A percentile compares a stretch with the other conserved stretches of the same genome.
Conservation (phyloP, 2,113 vertebrate species). For the Austrofundulus limnaeus region DNA sequence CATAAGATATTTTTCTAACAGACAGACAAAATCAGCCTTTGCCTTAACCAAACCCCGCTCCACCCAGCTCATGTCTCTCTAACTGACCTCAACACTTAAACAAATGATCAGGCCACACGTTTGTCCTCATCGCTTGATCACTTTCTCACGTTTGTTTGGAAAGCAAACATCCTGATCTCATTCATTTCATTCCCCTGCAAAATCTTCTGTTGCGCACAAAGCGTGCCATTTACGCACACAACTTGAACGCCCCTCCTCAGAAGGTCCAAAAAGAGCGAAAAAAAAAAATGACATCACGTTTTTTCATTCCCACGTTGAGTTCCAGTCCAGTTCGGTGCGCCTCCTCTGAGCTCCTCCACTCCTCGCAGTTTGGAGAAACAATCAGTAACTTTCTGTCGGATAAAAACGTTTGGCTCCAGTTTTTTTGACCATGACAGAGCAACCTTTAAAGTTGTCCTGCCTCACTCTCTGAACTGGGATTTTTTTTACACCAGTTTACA, state of each 20-base stretch:
- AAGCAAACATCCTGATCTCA: conserved; percentile 24
- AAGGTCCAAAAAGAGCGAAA: conserved; percentile 41
- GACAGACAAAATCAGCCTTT: no score
- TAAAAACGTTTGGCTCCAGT: conserved; percentile 38
- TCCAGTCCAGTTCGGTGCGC: conserved; percentile 41
- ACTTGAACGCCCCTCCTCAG: conserved; percentile 60
- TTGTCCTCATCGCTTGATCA: conserved; percentile 2
- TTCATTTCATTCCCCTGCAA: conserved; percentile 31
- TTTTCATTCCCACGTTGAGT: conserved; percentile 79
- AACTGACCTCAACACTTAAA: background rate
- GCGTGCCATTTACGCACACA: conserved; percentile 61
- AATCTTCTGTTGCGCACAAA: conserved; percentile 59
- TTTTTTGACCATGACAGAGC: conserved; percentile 32
- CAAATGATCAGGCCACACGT: background rate
- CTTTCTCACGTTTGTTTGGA: conserved; percentile 8
- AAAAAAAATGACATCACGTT: conserved; percentile 79
- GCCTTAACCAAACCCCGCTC: background rate
- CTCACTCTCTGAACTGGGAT: conserved; percentile 12
- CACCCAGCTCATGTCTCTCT: background rate
- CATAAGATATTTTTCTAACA: no score
- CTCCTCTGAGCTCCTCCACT: conserved; percentile 45
- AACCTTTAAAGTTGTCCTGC: conserved; percentile 16
- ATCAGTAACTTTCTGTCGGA: conserved; percentile 23
- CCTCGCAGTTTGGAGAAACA: conserved; percentile 31
- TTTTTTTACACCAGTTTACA: background rate